Evolutionary conservation across 2,888 invertebrate genomes (phyloP).

Genomic region (Tenthredo distinguenda): DNA sequence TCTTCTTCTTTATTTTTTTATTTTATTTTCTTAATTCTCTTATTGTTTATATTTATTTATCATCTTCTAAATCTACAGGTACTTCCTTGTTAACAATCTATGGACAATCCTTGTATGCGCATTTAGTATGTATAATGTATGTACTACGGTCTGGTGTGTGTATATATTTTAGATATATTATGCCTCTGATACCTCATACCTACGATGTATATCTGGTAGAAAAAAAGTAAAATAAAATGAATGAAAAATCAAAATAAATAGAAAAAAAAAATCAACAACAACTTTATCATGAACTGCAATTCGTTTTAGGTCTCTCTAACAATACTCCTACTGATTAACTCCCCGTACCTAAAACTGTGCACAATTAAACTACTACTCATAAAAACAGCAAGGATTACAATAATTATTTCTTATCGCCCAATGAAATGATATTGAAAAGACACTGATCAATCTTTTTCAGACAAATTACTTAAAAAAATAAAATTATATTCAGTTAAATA

Average conservation of each 20-base stretch:
- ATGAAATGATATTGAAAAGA: conserved; percentile 39
- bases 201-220: background rate
- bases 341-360: background rate
- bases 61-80: conserved; percentile 34
- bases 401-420: background rate
- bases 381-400: background rate
- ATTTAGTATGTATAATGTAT: conserved; percentile 11
- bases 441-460: conserved; percentile 50
- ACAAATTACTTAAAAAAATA: conserved; percentile 64
- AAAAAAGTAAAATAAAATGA: conserved; percentile 10
- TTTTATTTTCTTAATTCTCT: background rate
- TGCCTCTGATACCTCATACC: background rate
- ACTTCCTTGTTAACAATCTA: conserved; percentile 49
- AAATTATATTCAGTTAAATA: conserved; percentile 66
- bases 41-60: background rate
- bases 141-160: background rate
- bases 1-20: background rate
- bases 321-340: background rate
- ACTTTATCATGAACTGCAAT: background rate
- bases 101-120: conserved; percentile 51
- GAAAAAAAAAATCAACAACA: background rate
- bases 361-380: background rate
- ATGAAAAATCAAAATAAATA: conserved; percentile 14
- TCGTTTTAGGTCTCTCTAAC: background rate
- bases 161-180: conserved; percentile 7